Percentiles rank a stretch among this genome's conserved stretches.
These are phyloP conservation scores for Menura novaehollandiae DNA, from an alignment of 2,113 vertebrate species.

Conservation along the genomic window DNA sequence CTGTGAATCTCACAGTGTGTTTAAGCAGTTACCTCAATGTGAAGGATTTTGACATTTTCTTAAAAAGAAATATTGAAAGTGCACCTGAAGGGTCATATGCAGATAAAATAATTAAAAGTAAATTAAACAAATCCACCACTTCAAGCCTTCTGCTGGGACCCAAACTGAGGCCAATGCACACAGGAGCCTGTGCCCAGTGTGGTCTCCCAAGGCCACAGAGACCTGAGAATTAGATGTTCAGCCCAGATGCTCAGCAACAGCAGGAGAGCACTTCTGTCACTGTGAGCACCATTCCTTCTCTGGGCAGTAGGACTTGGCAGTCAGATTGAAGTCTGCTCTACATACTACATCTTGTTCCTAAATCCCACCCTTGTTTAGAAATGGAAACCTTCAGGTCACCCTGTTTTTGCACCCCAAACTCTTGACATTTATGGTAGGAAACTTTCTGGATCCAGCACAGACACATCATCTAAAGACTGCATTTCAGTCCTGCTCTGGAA, in stretches of 20 bases:
- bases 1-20: background rate
- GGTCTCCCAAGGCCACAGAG: background rate
- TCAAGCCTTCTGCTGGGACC: background rate
- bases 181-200: background rate
- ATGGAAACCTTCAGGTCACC: background rate
- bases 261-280: background rate
- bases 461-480: background rate
- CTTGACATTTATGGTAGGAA: background rate
- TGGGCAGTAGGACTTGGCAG: background rate
- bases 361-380: background rate
- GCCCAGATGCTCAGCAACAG: background rate
- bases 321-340: background rate
- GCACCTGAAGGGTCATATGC: background rate
- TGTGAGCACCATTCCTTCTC: background rate
- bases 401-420: background rate
- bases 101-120: background rate
- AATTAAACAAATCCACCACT: background rate
- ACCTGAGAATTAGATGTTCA: background rate
- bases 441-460: background rate
- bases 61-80: background rate
- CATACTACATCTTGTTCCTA: accelerated
- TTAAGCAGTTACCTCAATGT: background rate
- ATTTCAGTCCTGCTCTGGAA: background rate
- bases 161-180: background rate
- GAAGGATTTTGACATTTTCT: background rate